Evolutionary conservation across 2,113 vertebrate species (phyloP).

Genomic region (Petrocephalus zakoni): DNA sequence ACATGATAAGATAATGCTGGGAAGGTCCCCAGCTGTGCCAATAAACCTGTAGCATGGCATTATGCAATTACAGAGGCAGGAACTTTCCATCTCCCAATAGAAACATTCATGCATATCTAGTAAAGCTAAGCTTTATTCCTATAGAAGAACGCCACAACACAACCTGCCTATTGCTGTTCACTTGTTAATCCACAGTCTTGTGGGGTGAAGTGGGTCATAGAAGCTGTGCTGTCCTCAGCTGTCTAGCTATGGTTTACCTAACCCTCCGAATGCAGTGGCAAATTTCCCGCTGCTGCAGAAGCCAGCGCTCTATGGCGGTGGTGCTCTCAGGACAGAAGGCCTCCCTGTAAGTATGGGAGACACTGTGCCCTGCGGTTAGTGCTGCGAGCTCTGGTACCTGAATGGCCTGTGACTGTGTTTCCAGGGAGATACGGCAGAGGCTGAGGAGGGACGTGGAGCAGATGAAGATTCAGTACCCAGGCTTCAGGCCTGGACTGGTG

Average conservation of each 20-base stretch:
- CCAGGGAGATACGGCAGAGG: conserved; percentile 77
- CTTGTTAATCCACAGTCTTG: not conserved
- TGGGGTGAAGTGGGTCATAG: not conserved
- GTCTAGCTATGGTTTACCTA: not conserved
- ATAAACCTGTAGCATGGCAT: not conserved
- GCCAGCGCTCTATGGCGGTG: conserved; percentile 42
- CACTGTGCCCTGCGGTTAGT: not conserved
- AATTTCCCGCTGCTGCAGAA: conserved; percentile 3
- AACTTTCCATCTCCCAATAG: not conserved
- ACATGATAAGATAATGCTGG: not conserved
- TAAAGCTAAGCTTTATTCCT: not conserved
- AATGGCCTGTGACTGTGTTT: conserved; percentile 16
- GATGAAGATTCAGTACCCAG: conserved; percentile 71
- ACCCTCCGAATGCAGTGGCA: not conserved
- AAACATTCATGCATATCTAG: not conserved
- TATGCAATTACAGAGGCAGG: not conserved
- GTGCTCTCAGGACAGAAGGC: conserved; percentile 55
- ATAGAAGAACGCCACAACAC: not conserved
- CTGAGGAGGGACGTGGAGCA: conserved; percentile 77
- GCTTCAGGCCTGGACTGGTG: conserved; percentile 83
- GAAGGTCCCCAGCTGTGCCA: not conserved
- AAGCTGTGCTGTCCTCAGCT: not conserved
- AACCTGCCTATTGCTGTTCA: not conserved
- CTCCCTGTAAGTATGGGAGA: conserved; percentile 48
- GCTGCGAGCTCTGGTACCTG: conserved; percentile 4